Evolutionary conservation across 2,888 invertebrate species (phyloP), one percentile per base, ranked within the genome.

Genomic region (Meganola albula): DNA sequence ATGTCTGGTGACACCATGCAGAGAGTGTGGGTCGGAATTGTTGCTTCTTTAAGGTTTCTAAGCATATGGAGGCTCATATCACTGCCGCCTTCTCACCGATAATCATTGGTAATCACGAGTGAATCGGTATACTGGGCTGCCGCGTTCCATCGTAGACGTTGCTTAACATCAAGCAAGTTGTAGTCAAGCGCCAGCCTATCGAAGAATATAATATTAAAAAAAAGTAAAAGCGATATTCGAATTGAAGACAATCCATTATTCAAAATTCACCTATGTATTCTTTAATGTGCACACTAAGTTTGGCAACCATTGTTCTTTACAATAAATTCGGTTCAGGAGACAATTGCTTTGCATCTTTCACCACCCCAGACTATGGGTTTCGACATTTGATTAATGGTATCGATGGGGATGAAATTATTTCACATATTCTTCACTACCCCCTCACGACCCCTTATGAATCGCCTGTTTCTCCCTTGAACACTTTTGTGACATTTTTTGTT

Each of bases 321-420:
- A 64, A 71, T 73, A 68, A 74, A 72, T 53, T 53, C 53, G 34
- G 67, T 66, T 64, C 62, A 58, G 44, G 70, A 72, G 73, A 68
- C 69, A 67, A 74, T 74, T 66, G 75, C 66, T 65, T 68, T 70
- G 66, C 64, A 70, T 70, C 70, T 72, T 70, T 79, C 78, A 53
- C 67, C 82, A 74, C 84, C 82, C 83, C 65, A 75, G 75, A 74
- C 74, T 75, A 77, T 80, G 74, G 75, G 67, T 63, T 59, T 52
- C 55, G 55, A 60, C 70, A 65, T 76, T 82, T 84, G 84, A 84
- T 84, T 82, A 82, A 84, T 84, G 79, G 60, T 48, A 51, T 54
- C 53, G 64, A 63, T 73, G 76, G 76, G 63, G 53, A 46, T 46
- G 35, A 44, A 64, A 69, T 70, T 62, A 66, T 63, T 66, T 58